phyloP scores from a whole-genome alignment of 2,888 invertebrate species.

The Iselma pallidipennis region DNA sequence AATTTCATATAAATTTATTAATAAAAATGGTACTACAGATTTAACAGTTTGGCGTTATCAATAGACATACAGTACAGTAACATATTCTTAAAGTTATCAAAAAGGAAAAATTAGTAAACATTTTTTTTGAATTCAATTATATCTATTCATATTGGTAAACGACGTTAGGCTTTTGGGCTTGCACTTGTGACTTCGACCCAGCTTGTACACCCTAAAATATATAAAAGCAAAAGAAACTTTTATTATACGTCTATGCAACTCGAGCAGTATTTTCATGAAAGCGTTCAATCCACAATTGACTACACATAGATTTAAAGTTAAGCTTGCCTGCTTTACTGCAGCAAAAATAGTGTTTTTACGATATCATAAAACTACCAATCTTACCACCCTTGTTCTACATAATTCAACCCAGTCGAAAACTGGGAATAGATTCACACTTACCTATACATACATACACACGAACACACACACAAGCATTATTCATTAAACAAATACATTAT shows the following conservation, averaged over 20 bases:
- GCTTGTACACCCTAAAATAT: neutral
- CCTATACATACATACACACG: no score
- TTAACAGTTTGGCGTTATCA: neutral
- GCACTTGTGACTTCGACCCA: neutral
- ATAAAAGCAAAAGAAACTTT: neutral
- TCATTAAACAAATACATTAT: no score
- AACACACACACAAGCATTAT: no score
- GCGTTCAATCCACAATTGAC: neutral
- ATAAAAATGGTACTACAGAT: neutral
- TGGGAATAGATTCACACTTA: no score
- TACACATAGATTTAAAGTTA: neutral
- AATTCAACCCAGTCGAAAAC: no score
- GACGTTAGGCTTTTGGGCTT: neutral
- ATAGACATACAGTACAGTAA: no score
- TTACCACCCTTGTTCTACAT: constrained; percentile 1
- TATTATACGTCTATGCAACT: neutral
- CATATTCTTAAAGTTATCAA: no score
- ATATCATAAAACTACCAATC: neutral
- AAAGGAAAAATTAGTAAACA: neutral
- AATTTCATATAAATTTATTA: neutral
- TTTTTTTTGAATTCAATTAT: neutral
- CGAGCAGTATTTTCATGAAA: no score
- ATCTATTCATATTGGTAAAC: constrained; percentile 12
- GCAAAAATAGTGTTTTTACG: neutral
- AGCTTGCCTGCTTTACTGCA: neutral